Conservation (phyloP, 2,888 invertebrate genomes). For the Chrysolina haemoptera region DNA sequence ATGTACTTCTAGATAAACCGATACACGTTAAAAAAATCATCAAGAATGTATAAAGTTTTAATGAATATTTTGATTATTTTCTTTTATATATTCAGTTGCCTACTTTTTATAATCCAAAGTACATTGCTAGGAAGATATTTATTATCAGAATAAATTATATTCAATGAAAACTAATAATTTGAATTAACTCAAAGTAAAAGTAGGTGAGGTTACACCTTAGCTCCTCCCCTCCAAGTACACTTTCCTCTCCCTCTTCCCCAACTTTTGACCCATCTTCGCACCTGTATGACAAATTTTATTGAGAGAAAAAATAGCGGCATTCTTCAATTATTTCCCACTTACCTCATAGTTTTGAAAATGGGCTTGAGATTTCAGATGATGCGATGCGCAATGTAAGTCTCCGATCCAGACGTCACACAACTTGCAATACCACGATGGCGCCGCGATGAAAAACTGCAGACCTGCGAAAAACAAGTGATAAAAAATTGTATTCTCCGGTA, state of each 20-base stretch:
- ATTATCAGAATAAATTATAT: too few relatives aligned
- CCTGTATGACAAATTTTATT: background rate
- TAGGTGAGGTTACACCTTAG: too few relatives aligned
- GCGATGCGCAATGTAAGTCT: constrained; percentile 89
- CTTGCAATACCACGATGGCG: constrained; percentile 92
- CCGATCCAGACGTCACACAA: constrained; percentile 91
- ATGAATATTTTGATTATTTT: too few relatives aligned
- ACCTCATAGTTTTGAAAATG: constrained; percentile 89
- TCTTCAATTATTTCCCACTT: constrained; percentile 55
- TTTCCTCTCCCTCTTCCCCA: background rate
- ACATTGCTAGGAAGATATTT: too few relatives aligned
- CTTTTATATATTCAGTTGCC: too few relatives aligned
- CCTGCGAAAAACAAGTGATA: constrained; percentile 72
- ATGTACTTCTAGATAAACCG: too few relatives aligned
- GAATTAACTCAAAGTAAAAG: too few relatives aligned
- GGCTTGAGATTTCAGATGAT: constrained; percentile 84
- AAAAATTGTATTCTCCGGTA: constrained; percentile 10
- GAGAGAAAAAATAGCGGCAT: constrained; percentile 12
- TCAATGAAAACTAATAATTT: too few relatives aligned
- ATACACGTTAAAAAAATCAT: too few relatives aligned
- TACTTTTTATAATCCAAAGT: too few relatives aligned
- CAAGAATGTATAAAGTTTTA: too few relatives aligned
- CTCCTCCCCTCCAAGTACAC: background rate
- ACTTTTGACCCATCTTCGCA: background rate
- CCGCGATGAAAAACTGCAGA: constrained; percentile 89